phyloP scores from a whole-genome alignment of 2,113 vertebrate species.

The Spheniscus mendiculus region DNA sequence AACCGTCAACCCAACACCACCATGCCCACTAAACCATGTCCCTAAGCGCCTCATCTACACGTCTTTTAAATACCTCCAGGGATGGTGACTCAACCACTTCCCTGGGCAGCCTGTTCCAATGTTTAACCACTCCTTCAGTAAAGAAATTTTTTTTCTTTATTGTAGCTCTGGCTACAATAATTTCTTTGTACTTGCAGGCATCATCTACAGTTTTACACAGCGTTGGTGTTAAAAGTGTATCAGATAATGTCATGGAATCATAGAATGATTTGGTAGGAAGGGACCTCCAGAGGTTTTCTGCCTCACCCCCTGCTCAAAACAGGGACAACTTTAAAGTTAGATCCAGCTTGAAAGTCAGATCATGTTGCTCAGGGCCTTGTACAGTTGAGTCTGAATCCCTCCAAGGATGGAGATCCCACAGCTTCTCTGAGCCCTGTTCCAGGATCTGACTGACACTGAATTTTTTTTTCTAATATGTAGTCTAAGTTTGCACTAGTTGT shows the following conservation, averaged over 20 bases:
- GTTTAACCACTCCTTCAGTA: too few relatives aligned
- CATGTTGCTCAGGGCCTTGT: background rate
- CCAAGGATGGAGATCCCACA: background rate
- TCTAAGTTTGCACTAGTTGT: background rate
- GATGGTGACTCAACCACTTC: too few relatives aligned
- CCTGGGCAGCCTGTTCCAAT: too few relatives aligned
- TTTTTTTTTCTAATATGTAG: background rate
- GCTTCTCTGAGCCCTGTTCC: background rate
- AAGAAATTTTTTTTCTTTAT: too few relatives aligned
- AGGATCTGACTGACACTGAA: background rate
- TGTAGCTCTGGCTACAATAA: background rate
- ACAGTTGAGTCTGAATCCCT: background rate
- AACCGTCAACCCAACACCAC: too few relatives aligned
- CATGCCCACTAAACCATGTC: too few relatives aligned
- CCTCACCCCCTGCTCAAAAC: background rate
- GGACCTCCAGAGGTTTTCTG: background rate
- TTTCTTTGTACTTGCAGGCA: rapidly evolving
- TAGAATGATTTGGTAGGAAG: background rate
- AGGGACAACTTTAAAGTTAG: background rate
- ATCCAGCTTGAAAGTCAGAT: background rate
- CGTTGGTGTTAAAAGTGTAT: background rate
- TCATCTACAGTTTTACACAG: background rate
- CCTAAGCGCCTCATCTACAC: too few relatives aligned
- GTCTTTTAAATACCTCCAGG: too few relatives aligned
- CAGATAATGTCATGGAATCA: background rate